Percentiles rank a stretch among this genome's conserved stretches.
Evolutionary conservation across 2,888 invertebrate species (phyloP).

Genomic region (Acleris literana): DNA sequence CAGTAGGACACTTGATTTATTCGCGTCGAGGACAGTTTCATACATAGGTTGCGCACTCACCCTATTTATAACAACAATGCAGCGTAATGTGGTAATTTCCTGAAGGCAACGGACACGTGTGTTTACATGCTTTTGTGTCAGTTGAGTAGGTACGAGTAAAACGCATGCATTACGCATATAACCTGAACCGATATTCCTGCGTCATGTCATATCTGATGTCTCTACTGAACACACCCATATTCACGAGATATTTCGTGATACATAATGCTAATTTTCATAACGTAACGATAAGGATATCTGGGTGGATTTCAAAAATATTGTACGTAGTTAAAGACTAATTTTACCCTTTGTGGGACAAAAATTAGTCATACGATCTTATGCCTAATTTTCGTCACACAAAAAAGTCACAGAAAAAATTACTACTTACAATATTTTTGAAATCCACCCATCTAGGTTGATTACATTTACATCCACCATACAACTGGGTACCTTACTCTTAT

Average conservation of each 20-base stretch:
- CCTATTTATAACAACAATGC: conserved; percentile 5
- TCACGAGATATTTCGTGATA: background rate
- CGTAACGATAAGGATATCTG: too few species aligned
- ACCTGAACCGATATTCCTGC: background rate
- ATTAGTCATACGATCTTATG: too few species aligned
- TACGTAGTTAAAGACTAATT: too few species aligned
- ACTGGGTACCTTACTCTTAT: too few species aligned
- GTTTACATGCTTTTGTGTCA: background rate
- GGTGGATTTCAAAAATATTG: too few species aligned
- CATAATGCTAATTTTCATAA: too few species aligned
- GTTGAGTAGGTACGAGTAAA: background rate
- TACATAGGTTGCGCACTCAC: conserved; percentile 15
- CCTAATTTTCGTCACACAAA: too few species aligned
- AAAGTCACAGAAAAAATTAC: too few species aligned
- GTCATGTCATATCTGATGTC: background rate
- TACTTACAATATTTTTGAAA: too few species aligned
- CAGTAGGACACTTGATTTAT: conserved; percentile 36
- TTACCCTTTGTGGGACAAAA: too few species aligned
- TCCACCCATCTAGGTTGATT: too few species aligned
- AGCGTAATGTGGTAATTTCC: background rate
- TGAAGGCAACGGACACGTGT: background rate
- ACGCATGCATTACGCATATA: background rate
- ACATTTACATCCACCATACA: too few species aligned
- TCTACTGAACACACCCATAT: background rate
- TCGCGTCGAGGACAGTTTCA: conserved; percentile 23